Percentiles rank a stretch among this genome's conserved stretches.
Evolutionary conservation across 2,888 invertebrate genomes (phyloP).

Genomic region (Chromoteleia sp.): DNA sequence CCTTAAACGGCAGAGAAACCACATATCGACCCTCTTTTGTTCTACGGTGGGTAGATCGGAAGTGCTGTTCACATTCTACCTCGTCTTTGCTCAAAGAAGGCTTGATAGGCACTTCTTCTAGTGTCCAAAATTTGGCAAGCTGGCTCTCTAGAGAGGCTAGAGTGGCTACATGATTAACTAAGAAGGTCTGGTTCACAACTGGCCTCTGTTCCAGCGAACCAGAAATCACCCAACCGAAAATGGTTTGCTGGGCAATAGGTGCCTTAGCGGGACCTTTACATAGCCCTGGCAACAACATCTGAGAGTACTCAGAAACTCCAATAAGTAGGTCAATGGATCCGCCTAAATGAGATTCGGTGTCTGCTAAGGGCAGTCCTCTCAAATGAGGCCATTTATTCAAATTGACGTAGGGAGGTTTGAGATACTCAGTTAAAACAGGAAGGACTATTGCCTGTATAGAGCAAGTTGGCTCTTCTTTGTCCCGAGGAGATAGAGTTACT

Average conservation of each 20-base stretch:
- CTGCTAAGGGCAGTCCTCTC: constrained; percentile 9
- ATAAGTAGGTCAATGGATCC: constrained; percentile 6
- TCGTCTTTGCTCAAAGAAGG: background rate
- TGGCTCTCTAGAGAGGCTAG: background rate
- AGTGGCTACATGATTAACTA: background rate
- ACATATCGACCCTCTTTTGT: background rate
- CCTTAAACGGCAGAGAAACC: background rate
- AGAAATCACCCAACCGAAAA: constrained; percentile 27
- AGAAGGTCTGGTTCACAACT: background rate
- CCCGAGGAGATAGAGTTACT: background rate
- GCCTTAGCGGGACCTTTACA: constrained; percentile 3
- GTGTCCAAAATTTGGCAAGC: background rate
- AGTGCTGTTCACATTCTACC: background rate
- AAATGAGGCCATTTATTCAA: constrained; percentile 25
- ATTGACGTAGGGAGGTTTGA: background rate
- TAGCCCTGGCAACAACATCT: constrained; percentile 12
- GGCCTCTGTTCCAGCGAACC: constrained; percentile 3
- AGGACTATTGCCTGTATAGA: background rate
- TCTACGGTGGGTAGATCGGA: background rate
- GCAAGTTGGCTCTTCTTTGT: too few relatives aligned
- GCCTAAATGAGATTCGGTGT: background rate
- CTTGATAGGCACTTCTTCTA: background rate
- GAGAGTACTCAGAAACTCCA: background rate
- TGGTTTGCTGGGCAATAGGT: constrained; percentile 31
- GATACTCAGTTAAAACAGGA: background rate